A percentile compares a stretch with the other conserved stretches of the same genome.
Conservation (phyloP, 2,888 invertebrate genomes). For the Chloromyia formosa region DNA sequence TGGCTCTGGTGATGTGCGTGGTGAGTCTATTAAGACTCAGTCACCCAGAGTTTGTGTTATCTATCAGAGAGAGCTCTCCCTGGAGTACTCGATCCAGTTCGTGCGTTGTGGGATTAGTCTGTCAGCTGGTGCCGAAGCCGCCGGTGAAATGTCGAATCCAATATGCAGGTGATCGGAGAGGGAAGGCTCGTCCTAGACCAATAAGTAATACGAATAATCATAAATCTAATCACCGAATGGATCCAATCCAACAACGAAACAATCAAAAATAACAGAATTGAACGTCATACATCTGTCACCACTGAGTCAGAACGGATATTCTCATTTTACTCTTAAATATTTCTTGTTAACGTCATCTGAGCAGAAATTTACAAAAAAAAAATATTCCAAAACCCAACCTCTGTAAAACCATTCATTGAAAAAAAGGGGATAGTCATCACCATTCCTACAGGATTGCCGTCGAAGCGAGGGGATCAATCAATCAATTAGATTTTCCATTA, state of each 20-base stretch:
- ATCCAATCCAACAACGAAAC: not conserved
- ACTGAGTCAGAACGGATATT: not conserved
- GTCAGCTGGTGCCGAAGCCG: too few relatives aligned
- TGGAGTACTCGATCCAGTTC: too few relatives aligned
- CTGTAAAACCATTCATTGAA: not conserved
- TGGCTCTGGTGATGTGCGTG: too few relatives aligned
- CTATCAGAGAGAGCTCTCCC: too few relatives aligned
- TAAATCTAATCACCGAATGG: too few relatives aligned
- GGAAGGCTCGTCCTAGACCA: too few relatives aligned
- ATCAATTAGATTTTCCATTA: constrained; percentile 56
- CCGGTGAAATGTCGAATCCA: too few relatives aligned
- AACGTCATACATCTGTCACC: not conserved
- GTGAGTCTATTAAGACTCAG: too few relatives aligned
- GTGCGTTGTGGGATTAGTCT: too few relatives aligned
- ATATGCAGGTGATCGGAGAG: too few relatives aligned
- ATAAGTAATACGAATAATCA: too few relatives aligned
- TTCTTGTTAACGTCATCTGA: not conserved
- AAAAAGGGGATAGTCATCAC: constrained; percentile 1
- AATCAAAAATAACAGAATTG: not conserved
- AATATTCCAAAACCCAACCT: not conserved
- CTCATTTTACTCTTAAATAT: not conserved
- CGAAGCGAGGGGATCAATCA: constrained; percentile 52
- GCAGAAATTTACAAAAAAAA: not conserved
- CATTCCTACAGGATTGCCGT: not conserved
- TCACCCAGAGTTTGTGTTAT: too few relatives aligned